Percentiles rank a stretch among this genome's conserved stretches.
These are phyloP conservation scores for Hesperia comma DNA, from an alignment of 2,888 invertebrate genomes.

Conservation along the genomic window DNA sequence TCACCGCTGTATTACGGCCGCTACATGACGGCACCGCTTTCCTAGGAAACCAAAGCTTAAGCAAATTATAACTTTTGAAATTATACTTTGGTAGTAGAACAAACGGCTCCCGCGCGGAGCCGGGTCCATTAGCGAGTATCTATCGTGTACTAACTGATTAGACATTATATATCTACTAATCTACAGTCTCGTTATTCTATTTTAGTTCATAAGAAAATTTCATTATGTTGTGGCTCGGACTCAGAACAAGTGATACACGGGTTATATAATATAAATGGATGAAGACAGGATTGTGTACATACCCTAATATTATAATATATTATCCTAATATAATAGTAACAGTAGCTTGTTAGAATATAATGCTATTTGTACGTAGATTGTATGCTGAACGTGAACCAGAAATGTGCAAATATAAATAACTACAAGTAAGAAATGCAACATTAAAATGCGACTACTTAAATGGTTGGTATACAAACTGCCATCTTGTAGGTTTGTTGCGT, in stretches of 20 bases:
- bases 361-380: slow-evolving; percentile 26
- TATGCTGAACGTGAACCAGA: slow-evolving; percentile 24
- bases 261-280: slow-evolving; percentile 21
- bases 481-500: slow-evolving; percentile 25
- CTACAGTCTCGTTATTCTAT: slow-evolving; percentile 43
- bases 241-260: slow-evolving; percentile 34
- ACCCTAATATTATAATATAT: slow-evolving; percentile 24
- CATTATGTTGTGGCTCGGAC: slow-evolving; percentile 39
- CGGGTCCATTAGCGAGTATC: slow-evolving; percentile 48
- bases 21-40: too few species aligned
- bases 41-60: too few species aligned
- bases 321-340: slow-evolving; percentile 17
- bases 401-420: slow-evolving; percentile 19
- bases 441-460: slow-evolving; percentile 23
- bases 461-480: slow-evolving; percentile 8
- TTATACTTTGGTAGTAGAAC: slow-evolving; percentile 76
- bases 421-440: slow-evolving; percentile 30
- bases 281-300: slow-evolving; percentile 28
- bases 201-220: slow-evolving; percentile 47
- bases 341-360: slow-evolving; percentile 12
- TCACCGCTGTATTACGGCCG: too few species aligned
- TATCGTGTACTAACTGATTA: slow-evolving; percentile 30
- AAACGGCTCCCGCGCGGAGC: slow-evolving; percentile 56
- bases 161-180: slow-evolving; percentile 44
- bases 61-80: slow-evolving; percentile 47